Evolutionary conservation across 2,797 vertebrate species (phyloP).

Genomic region (Vultur gryphus): DNA sequence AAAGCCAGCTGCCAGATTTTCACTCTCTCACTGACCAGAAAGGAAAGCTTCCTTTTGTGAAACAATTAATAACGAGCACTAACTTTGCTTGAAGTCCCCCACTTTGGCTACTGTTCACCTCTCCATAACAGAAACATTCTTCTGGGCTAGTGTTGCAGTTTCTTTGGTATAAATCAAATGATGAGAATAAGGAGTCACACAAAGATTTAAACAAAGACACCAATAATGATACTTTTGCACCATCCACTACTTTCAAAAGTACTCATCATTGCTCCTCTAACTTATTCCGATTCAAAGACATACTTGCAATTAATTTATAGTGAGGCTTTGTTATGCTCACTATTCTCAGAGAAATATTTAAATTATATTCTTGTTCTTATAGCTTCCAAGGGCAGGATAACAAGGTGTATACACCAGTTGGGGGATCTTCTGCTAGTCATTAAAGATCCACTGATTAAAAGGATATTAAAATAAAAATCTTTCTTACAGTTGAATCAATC

Average conservation of each 20-base stretch:
- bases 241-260: background rate
- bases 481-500: background rate
- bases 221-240: background rate
- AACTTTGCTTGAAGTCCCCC: background rate
- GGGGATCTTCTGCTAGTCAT: background rate
- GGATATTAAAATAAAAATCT: background rate
- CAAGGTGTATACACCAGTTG: background rate
- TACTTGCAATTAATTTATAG: background rate
- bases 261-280: background rate
- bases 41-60: background rate
- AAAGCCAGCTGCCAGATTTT: background rate
- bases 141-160: background rate
- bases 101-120: background rate
- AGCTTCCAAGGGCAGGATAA: background rate
- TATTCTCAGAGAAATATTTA: background rate
- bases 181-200: background rate
- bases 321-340: background rate
- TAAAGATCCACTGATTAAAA: background rate
- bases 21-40: background rate
- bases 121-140: background rate
- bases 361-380: background rate
- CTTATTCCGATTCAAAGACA: background rate
- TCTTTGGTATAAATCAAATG: background rate
- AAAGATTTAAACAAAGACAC: background rate
- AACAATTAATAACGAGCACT: background rate